Percentiles rank a stretch among this genome's conserved stretches.
Conservation (phyloP, 1,140 invertebrate species). For the Tyrophagus putrescentiae region DNA sequence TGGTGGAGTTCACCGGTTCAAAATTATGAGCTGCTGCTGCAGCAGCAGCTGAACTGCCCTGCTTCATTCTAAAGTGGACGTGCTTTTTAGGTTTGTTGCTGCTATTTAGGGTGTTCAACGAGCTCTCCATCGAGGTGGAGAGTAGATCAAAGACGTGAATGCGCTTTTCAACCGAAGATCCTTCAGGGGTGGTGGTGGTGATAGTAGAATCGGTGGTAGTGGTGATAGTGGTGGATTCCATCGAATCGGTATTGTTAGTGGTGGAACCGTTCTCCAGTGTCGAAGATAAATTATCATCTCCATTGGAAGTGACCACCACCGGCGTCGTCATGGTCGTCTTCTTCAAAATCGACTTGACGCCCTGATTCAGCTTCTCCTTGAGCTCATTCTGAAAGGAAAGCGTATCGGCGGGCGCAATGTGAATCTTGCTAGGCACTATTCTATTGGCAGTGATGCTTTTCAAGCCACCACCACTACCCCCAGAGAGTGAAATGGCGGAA, state of each 20-base stretch:
- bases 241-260: neutral
- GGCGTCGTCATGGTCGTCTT: slow-evolving; percentile 17
- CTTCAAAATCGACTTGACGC: slow-evolving; percentile 28
- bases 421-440: neutral
- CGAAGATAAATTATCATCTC: neutral
- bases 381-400: slow-evolving; percentile 14
- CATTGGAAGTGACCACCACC: neutral
- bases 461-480: no score
- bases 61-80: neutral
- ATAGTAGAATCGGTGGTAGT: no score
- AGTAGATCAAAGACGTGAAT: neutral
- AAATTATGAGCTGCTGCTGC: no score
- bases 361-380: slow-evolving; percentile 22
- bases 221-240: neutral
- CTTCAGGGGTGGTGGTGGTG: no score
- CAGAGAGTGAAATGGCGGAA: neutral
- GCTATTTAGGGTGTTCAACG: neutral
- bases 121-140: neutral
- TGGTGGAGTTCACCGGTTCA: no score
- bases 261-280: neutral
- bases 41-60: no score
- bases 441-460: no score
- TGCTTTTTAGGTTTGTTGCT: neutral
- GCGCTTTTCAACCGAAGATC: neutral
- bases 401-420: neutral